A percentile compares a stretch with the other conserved stretches of the same genome.
These are phyloP conservation scores for Stomatorhinus walkeri DNA, from an alignment of 2,797 vertebrate genomes.

Conservation along the genomic window DNA sequence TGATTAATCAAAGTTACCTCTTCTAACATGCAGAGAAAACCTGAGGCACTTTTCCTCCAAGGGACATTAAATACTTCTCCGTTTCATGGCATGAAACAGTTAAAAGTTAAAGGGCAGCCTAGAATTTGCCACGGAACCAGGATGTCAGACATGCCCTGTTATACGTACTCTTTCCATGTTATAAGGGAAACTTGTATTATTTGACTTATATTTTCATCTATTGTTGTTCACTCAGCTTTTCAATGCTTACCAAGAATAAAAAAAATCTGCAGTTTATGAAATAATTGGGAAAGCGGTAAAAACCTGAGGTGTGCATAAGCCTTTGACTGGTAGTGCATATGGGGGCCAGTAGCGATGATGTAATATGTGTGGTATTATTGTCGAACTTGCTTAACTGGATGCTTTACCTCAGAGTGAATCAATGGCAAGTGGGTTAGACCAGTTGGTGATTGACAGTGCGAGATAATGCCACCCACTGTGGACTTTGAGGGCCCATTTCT, in stretches of 20 bases:
- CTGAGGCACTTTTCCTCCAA: no score
- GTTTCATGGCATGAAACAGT: no score
- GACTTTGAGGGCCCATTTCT: background rate
- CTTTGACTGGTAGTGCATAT: background rate
- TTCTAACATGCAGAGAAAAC: no score
- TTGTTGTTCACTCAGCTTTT: background rate
- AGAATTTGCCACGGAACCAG: no score
- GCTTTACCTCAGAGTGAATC: background rate
- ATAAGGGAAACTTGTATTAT: background rate
- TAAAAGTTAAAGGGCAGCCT: no score
- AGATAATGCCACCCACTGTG: background rate
- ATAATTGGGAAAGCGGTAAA: background rate
- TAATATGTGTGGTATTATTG: background rate
- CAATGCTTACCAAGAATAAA: no score
- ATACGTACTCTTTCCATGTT: background rate
- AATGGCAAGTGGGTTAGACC: slow-evolving; percentile 3
- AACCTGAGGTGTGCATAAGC: background rate
- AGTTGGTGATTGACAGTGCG: background rate
- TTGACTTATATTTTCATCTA: background rate
- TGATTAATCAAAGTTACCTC: no score
- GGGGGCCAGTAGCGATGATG: background rate
- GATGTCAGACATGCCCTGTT: no score
- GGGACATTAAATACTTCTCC: no score
- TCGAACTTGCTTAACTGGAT: background rate
- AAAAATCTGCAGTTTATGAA: background rate